These are phyloP conservation scores for Phasia obesa DNA, from an alignment of 2,888 invertebrate genomes.

Conservation along the genomic window DNA sequence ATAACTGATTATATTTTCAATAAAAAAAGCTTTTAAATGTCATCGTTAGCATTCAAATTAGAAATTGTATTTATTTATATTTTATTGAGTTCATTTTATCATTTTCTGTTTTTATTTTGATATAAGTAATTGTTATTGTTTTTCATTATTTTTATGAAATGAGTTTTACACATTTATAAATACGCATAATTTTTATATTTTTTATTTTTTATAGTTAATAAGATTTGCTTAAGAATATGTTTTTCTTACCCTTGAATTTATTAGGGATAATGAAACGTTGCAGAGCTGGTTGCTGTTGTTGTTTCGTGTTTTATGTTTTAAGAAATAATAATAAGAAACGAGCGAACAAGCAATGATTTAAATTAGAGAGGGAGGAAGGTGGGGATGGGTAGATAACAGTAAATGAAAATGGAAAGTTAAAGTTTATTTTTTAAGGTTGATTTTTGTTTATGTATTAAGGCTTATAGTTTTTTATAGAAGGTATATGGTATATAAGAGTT, in stretches of 20 bases:
- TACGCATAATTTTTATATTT: constrained; percentile 51
- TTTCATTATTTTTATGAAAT: constrained; percentile 61
- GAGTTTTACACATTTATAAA: constrained; percentile 68
- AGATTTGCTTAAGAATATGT: constrained; percentile 50
- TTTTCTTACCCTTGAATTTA: constrained; percentile 31
- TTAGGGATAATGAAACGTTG: constrained; percentile 55
- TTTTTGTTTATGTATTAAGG: constrained; percentile 53
- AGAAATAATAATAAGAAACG: constrained; percentile 26
- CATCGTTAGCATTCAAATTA: constrained; percentile 62
- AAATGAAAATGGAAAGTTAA: constrained; percentile 45
- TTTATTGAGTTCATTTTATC: constrained; percentile 53
- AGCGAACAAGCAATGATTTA: constrained; percentile 39
- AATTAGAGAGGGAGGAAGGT: neutral
- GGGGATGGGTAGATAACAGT: neutral
- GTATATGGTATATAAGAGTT: constrained; percentile 54
- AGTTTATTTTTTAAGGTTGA: constrained; percentile 38
- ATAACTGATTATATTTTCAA: too few relatives aligned
- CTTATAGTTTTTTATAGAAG: constrained; percentile 63
- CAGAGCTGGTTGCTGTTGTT: neutral
- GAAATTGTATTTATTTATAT: constrained; percentile 54
- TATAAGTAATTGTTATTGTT: constrained; percentile 59
- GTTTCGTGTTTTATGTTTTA: constrained; percentile 12
- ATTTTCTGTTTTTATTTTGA: constrained; percentile 45
- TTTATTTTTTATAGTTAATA: constrained; percentile 45
- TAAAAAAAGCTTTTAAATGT: constrained; percentile 19